Evolutionary conservation across 2,113 vertebrate species (phyloP).

Genomic region (Pseudorectes ferrugineus): DNA sequence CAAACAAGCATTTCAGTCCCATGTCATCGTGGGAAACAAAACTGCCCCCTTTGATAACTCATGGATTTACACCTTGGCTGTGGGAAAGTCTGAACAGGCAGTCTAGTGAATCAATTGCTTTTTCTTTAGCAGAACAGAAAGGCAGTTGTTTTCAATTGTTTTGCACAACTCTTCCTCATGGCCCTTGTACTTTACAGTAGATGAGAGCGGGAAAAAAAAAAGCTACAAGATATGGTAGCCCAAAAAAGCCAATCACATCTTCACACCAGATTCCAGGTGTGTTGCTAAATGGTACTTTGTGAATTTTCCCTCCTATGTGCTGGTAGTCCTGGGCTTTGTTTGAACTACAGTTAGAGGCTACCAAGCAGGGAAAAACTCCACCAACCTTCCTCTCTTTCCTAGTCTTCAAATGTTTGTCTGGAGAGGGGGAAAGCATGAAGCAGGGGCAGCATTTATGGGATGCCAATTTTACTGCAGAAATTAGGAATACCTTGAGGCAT

Average conservation of each 20-base stretch:
- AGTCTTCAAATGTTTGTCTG: neutral
- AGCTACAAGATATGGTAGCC: neutral
- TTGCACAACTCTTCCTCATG: neutral
- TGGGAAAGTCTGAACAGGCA: rapidly evolving
- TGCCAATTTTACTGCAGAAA: neutral
- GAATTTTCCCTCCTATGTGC: neutral
- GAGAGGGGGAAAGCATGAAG: neutral
- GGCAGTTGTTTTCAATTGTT: neutral
- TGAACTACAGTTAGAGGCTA: neutral
- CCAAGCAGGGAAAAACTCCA: neutral
- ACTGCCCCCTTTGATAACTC: neutral
- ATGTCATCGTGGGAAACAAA: neutral
- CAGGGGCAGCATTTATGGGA: neutral
- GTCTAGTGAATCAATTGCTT: neutral
- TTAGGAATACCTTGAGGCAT: neutral
- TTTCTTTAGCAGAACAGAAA: neutral
- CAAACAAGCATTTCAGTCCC: neutral
- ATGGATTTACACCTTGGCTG: neutral
- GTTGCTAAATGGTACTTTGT: neutral
- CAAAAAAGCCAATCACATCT: neutral
- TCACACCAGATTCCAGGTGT: neutral
- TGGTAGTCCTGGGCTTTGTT: neutral
- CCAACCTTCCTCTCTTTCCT: neutral
- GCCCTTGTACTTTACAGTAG: neutral
- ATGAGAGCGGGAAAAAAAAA: neutral